These are phyloP conservation scores for Xenus cinereus DNA, from an alignment of 2,113 vertebrate species.

Conservation along the genomic window DNA sequence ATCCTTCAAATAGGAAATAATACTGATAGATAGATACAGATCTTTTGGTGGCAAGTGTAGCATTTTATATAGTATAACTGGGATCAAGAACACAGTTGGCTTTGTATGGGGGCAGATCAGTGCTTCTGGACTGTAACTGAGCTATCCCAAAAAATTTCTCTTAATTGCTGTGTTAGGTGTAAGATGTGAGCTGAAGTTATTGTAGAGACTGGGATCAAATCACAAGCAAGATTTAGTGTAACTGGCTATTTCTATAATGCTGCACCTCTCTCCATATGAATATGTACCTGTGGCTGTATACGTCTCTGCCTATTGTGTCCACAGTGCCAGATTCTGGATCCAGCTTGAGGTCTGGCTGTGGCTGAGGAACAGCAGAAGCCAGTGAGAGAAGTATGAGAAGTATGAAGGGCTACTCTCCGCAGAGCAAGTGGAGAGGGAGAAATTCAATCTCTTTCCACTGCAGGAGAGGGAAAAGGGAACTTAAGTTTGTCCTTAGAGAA, in stretches of 20 bases:
- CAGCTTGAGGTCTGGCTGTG: neutral
- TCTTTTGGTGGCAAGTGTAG: neutral
- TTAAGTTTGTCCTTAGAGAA: neutral
- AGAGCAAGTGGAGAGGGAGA: neutral
- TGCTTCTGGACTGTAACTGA: neutral
- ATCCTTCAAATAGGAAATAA: neutral
- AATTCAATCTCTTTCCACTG: neutral
- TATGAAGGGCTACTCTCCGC: neutral
- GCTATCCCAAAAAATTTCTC: neutral
- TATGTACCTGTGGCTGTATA: neutral
- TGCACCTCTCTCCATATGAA: neutral
- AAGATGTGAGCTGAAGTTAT: neutral
- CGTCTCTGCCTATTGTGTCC: rapidly evolving
- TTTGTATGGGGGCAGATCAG: neutral
- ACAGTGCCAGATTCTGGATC: neutral
- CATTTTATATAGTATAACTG: neutral
- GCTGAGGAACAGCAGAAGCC: neutral
- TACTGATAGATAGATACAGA: neutral
- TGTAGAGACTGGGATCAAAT: neutral
- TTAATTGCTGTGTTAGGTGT: neutral
- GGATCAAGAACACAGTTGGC: neutral
- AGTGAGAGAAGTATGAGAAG: neutral
- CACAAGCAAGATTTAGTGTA: neutral
- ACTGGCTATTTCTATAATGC: neutral
- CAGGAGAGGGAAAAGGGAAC: neutral